Evolutionary conservation across 2,888 invertebrate genomes (phyloP).

Genomic region (Eupithecia vulgata): DNA sequence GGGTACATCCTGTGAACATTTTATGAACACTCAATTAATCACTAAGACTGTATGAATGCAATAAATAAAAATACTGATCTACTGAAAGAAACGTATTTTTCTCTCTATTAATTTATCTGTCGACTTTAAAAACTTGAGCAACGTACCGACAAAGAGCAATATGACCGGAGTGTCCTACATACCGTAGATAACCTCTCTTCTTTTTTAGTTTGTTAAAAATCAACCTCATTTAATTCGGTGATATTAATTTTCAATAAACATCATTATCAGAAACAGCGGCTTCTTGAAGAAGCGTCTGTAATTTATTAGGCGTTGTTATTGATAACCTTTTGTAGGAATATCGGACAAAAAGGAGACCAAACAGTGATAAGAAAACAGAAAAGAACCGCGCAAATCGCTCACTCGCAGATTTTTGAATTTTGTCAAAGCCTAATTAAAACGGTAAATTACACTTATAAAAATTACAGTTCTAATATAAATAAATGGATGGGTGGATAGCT

Average conservation of each 20-base stretch:
- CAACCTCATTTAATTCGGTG: constrained; percentile 62
- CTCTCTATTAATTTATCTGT: neutral
- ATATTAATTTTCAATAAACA: constrained; percentile 79
- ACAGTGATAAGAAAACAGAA: neutral
- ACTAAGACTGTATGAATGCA: no score
- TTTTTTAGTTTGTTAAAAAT: constrained; percentile 21
- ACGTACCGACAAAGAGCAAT: constrained; percentile 33
- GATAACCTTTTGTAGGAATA: constrained; percentile 65
- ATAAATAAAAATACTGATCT: neutral
- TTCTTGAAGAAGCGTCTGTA: constrained; percentile 64
- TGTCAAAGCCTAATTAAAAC: no score
- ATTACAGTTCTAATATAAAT: no score
- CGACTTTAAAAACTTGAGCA: neutral
- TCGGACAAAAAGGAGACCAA: constrained; percentile 20
- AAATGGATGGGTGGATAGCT: no score
- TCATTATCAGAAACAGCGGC: constrained; percentile 62
- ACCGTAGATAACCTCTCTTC: constrained; percentile 8
- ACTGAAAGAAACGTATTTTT: neutral
- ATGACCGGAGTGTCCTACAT: constrained; percentile 35
- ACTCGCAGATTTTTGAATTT: no score
- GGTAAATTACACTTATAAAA: no score
- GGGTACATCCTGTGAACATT: no score
- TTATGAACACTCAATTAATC: no score
- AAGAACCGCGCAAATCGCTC: neutral
- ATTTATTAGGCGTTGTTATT: constrained; percentile 64